Conservation (phyloP, 2,797 vertebrate species). For the Etheostoma perlongum region DNA sequence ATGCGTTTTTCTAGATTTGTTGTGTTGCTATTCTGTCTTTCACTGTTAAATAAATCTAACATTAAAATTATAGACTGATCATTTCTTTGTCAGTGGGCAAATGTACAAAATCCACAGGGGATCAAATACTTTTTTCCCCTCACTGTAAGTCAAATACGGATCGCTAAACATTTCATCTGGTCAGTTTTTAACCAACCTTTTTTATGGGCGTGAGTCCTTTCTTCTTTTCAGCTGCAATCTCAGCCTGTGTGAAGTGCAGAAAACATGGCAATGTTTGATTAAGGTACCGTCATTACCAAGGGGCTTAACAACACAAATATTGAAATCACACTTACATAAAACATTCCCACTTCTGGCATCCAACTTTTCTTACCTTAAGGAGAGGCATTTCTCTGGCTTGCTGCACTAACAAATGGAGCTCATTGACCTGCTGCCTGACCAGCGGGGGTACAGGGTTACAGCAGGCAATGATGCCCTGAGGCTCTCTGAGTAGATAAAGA, state of each 20-base stretch:
- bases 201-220: constrained; percentile 82
- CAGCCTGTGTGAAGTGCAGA: constrained; percentile 82
- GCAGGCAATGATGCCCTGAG: constrained; percentile 96
- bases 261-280: not conserved
- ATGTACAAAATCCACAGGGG: no score
- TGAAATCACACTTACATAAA: not conserved
- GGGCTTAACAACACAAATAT: not conserved
- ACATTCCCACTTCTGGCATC: not conserved
- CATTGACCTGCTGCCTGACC: constrained; percentile 95
- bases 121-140: no score
- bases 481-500: constrained; percentile 85
- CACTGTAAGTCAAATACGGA: not conserved
- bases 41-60: no score
- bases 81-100: no score
- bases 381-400: constrained; percentile 95
- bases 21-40: no score
- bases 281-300: not conserved
- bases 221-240: constrained; percentile 82
- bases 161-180: not conserved
- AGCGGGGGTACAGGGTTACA: constrained; percentile 95
- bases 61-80: no score
- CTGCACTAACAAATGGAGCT: constrained; percentile 92
- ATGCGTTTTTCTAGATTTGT: no score
- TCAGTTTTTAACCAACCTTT: constrained; percentile 84
- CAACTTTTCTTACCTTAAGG: constrained; percentile 88